Evolutionary conservation across 2,888 invertebrate species (phyloP).

Genomic region (Eilema depressum): DNA sequence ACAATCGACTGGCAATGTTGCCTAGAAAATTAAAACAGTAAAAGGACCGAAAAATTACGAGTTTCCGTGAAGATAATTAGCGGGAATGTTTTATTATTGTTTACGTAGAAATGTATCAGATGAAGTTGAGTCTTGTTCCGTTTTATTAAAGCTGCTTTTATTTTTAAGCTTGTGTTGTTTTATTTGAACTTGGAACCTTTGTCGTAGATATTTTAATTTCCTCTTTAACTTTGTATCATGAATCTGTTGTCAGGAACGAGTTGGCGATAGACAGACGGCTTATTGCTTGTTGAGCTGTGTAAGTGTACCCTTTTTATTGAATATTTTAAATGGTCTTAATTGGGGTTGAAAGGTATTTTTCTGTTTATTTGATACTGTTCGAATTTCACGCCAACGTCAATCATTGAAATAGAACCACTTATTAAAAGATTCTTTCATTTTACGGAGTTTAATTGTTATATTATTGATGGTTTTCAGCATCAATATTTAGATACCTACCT

Average conservation of each 20-base stretch:
- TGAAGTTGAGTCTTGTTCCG: conserved; percentile 40
- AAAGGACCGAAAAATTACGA: conserved; percentile 47
- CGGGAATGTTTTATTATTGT: conserved; percentile 44
- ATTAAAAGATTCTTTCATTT: too few relatives aligned
- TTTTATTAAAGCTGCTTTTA: conserved; percentile 27
- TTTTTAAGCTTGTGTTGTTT: conserved; percentile 9
- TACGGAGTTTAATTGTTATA: too few relatives aligned
- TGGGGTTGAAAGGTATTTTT: too few relatives aligned
- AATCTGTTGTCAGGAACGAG: conserved; percentile 3
- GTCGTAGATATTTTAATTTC: conserved; percentile 40
- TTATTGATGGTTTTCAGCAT: too few relatives aligned
- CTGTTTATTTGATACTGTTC: too few relatives aligned
- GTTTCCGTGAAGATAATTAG: conserved; percentile 53
- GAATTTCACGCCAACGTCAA: too few relatives aligned
- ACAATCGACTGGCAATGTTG: conserved; percentile 8
- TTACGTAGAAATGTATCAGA: conserved; percentile 20
- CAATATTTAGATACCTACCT: too few relatives aligned
- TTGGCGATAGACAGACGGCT: not conserved
- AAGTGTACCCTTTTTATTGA: not conserved
- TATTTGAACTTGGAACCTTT: conserved; percentile 26
- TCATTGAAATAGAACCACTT: too few relatives aligned
- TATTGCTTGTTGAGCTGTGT: not conserved
- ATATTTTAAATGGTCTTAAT: too few relatives aligned
- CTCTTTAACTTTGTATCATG: conserved; percentile 26
- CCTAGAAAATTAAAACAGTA: conserved; percentile 27